phyloP scores from a whole-genome alignment of 2,113 vertebrate species.

The Anguilla japonica region DNA sequence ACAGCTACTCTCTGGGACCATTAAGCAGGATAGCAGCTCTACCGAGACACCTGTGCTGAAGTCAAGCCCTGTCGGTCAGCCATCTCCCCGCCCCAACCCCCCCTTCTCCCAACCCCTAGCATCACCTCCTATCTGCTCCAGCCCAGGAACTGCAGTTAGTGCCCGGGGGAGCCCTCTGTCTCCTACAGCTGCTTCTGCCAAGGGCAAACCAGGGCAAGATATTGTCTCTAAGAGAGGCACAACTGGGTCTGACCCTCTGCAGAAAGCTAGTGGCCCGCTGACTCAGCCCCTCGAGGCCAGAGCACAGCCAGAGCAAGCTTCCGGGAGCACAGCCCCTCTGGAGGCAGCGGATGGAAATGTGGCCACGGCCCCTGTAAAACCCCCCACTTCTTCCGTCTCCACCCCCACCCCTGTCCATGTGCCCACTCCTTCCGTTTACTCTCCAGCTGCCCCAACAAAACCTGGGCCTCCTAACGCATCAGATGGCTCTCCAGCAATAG shows the following conservation, averaged over 20 bases:
- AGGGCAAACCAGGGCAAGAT: slow-evolving; percentile 72
- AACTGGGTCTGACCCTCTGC: slow-evolving; percentile 70
- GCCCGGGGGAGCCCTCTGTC: slow-evolving; percentile 79
- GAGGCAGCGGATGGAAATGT: slow-evolving; percentile 4
- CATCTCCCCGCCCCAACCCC: slow-evolving; percentile 56
- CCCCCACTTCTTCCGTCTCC: slow-evolving; percentile 34
- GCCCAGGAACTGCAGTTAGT: slow-evolving; percentile 73
- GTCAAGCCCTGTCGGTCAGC: slow-evolving; percentile 62
- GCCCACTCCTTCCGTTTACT: slow-evolving; percentile 7
- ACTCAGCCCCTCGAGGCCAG: slow-evolving; percentile 62
- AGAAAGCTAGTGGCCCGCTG: slow-evolving; percentile 74
- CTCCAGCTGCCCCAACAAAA: neutral
- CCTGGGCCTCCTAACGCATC: slow-evolving; percentile 35
- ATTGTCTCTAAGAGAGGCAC: slow-evolving; percentile 71
- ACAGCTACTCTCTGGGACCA: slow-evolving; percentile 44
- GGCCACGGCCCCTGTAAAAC: neutral
- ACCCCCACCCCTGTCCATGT: slow-evolving; percentile 45
- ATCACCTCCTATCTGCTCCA: slow-evolving; percentile 79
- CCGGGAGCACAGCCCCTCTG: slow-evolving; percentile 36
- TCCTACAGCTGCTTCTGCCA: slow-evolving; percentile 66
- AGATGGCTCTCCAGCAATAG: slow-evolving; percentile 32
- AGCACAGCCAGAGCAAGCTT: slow-evolving; percentile 60
- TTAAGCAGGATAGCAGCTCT: slow-evolving; percentile 69
- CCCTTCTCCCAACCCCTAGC: slow-evolving; percentile 72
- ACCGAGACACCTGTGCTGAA: slow-evolving; percentile 65